These are phyloP conservation scores for Hystrix brachyura DNA, from an alignment of 2,113 vertebrate genomes.

Conservation along the genomic window DNA sequence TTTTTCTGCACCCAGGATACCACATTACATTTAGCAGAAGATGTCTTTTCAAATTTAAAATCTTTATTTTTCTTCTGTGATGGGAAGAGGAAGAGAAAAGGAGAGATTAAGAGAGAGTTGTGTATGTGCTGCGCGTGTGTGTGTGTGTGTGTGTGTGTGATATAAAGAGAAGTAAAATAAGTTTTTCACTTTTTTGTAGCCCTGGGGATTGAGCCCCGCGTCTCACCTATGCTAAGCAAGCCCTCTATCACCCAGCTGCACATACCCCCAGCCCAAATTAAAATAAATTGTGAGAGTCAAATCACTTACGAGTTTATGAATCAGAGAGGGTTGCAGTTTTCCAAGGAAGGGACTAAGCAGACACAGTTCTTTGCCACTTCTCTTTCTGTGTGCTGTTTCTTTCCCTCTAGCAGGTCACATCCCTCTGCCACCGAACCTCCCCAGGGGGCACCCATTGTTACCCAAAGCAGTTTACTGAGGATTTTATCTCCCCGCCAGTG, in stretches of 20 bases:
- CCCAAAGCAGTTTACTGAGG: background rate
- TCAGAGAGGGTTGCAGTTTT: background rate
- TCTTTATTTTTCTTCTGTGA: slow-evolving; percentile 2
- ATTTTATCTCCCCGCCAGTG: background rate
- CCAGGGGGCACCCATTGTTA: background rate
- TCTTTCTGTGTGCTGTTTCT: background rate
- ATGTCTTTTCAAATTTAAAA: slow-evolving; percentile 38
- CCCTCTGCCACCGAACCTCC: too few relatives aligned
- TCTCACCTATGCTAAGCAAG: background rate
- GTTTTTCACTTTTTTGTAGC: background rate
- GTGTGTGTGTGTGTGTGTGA: background rate
- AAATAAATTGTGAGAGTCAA: slow-evolving; percentile 42
- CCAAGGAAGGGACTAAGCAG: background rate
- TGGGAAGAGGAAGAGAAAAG: background rate
- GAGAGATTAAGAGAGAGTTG: background rate
- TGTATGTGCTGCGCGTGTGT: background rate
- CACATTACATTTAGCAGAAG: background rate
- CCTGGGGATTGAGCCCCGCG: background rate
- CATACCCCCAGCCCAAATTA: background rate
- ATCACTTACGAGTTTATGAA: background rate
- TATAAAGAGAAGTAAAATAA: slow-evolving; percentile 42
- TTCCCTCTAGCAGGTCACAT: too few relatives aligned
- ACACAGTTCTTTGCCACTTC: background rate
- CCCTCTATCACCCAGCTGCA: background rate
- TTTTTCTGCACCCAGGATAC: background rate